Conservation (phyloP, 2,888 invertebrate species). For the Hermaeophaga mercurialis region DNA sequence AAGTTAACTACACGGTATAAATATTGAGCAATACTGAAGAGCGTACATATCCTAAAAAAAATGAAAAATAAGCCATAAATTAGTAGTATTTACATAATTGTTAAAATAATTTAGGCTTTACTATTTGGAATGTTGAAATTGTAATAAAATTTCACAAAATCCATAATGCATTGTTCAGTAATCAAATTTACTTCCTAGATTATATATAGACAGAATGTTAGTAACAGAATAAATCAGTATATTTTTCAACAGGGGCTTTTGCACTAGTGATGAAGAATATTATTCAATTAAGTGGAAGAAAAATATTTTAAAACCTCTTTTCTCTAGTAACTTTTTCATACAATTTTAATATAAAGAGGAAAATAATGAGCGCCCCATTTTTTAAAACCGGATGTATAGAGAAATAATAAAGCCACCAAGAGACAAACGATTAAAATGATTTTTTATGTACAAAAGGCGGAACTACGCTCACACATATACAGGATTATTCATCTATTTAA, state of each 20-base stretch:
- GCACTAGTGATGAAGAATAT: no score
- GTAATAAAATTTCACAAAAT: no score
- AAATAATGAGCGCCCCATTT: not conserved
- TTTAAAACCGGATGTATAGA: not conserved
- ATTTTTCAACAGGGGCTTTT: no score
- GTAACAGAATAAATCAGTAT: no score
- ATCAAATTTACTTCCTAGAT: no score
- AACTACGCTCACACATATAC: not conserved
- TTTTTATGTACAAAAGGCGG: not conserved
- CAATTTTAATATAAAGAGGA: not conserved
- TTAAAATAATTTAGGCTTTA: no score
- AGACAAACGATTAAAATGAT: not conserved
- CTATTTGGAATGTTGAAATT: no score
- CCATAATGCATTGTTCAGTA: no score
- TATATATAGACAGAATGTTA: no score
- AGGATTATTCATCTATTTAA: not conserved
- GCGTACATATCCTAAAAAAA: slow-evolving; percentile 2
- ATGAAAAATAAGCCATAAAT: no score
- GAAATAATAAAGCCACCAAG: not conserved
- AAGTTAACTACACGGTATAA: slow-evolving; percentile 11
- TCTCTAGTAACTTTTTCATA: not conserved
- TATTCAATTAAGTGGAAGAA: no score
- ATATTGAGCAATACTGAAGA: slow-evolving; percentile 4
- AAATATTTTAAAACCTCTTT: not conserved
- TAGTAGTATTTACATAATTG: no score